These are phyloP conservation scores for Phortica variegata DNA, from an alignment of 1,140 invertebrate species.

Conservation along the genomic window DNA sequence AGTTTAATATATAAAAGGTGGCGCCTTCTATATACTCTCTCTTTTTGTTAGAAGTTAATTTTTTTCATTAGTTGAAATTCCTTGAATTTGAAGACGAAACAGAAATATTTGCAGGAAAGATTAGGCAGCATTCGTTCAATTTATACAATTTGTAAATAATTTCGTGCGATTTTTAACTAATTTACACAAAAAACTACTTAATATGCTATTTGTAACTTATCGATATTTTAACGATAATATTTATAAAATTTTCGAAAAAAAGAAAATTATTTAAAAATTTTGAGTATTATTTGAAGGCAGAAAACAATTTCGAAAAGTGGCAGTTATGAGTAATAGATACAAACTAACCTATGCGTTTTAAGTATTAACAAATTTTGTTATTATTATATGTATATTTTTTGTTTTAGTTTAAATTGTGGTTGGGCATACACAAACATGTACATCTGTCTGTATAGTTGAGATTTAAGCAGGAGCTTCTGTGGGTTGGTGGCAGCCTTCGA, in stretches of 20 bases:
- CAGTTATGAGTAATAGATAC: conserved; percentile 3
- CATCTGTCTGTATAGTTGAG: background rate
- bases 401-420: background rate
- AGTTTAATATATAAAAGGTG: conserved; percentile 49
- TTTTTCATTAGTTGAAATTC: conserved; percentile 17
- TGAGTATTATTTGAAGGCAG: too few relatives aligned
- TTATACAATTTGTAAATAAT: too few relatives aligned
- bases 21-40: conserved; percentile 33
- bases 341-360: conserved; percentile 1
- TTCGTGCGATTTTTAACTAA: too few relatives aligned
- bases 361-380: conserved; percentile 5
- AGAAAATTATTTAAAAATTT: background rate
- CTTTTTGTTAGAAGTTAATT: conserved; percentile 8
- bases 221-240: too few relatives aligned
- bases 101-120: background rate
- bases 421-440: background rate
- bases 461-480: conserved; percentile 69
- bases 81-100: conserved; percentile 3
- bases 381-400: conserved; percentile 1
- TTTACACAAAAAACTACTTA: too few relatives aligned
- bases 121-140: background rate
- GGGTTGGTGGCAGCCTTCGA: conserved; percentile 81
- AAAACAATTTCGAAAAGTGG: background rate
- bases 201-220: too few relatives aligned
- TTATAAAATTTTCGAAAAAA: conserved; percentile 1